Conservation (phyloP, 37 sponge, comb jelly and placozoan species). For the Bolinopsis microptera region DNA sequence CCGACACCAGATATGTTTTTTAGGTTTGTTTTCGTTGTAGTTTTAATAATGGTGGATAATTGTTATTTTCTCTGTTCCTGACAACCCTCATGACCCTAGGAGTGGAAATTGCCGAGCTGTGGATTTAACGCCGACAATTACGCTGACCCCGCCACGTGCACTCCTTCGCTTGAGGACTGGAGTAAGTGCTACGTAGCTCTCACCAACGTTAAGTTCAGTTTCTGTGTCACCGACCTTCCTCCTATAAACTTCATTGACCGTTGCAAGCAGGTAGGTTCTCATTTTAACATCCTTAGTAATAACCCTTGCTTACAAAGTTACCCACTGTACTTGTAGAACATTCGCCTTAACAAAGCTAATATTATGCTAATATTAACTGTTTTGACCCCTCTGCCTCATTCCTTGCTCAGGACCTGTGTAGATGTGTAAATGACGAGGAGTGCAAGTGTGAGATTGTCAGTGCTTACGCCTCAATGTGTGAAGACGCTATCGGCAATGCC, state of each 20-base stretch:
- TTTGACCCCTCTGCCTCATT: not conserved
- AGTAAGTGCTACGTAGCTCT: not conserved
- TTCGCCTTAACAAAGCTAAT: too few relatives aligned
- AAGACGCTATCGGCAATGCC: not conserved
- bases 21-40: too few relatives aligned
- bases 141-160: not conserved
- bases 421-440: constrained; percentile 3
- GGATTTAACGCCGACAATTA: not conserved
- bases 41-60: too few relatives aligned
- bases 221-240: constrained; percentile 63
- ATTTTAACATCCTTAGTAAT: too few relatives aligned
- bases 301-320: too few relatives aligned
- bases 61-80: too few relatives aligned
- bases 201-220: constrained; percentile 29
- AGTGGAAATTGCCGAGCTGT: constrained; percentile 60
- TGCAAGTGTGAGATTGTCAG: constrained; percentile 62
- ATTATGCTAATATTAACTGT: too few relatives aligned
- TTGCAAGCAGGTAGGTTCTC: not conserved
- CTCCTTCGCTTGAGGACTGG: constrained; percentile 6
- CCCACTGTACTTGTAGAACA: too few relatives aligned
- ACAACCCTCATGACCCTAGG: too few relatives aligned
- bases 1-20: too few relatives aligned
- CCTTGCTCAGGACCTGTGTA: constrained; percentile 14
- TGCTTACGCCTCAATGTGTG: constrained; percentile 44
- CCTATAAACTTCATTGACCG: constrained; percentile 58